These are phyloP conservation scores for Ahaetulla prasina DNA, from an alignment of 2,113 vertebrate species.

Conservation along the genomic window DNA sequence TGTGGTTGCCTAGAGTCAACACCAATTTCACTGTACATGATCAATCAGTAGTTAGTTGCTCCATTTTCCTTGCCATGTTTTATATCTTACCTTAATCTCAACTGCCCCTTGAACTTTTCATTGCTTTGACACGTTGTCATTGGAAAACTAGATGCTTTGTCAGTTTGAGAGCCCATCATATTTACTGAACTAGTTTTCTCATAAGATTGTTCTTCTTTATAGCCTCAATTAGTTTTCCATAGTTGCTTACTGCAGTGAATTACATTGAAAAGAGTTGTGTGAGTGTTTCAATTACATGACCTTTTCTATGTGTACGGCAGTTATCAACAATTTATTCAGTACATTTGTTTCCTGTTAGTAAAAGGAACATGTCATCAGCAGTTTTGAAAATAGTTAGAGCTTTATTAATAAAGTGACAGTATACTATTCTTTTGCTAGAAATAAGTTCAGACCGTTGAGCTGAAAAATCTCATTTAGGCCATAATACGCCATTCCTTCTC, in stretches of 20 bases:
- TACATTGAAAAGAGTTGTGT: not conserved
- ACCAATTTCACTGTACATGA: not conserved
- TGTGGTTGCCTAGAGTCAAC: not conserved
- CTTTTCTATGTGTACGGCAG: not conserved
- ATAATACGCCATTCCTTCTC: slow-evolving; percentile 20
- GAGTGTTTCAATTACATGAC: not conserved
- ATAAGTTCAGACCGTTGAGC: slow-evolving; percentile 14
- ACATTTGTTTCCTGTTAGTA: slow-evolving; percentile 12
- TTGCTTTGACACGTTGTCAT: not conserved
- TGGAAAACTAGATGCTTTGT: not conserved
- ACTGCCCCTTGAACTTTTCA: not conserved
- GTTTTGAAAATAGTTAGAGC: slow-evolving; percentile 3
- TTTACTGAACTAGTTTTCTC: not conserved
- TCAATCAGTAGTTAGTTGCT: not conserved
- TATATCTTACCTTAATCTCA: not conserved
- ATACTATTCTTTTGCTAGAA: slow-evolving; percentile 5
- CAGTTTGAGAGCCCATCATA: no score
- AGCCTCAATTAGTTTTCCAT: not conserved
- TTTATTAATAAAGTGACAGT: slow-evolving; percentile 12
- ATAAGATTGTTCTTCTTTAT: not conserved
- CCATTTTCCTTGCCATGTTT: not conserved
- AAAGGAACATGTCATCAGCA: not conserved
- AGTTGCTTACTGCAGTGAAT: not conserved
- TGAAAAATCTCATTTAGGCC: slow-evolving; percentile 8
- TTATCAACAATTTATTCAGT: not conserved